Percentiles rank a stretch among this genome's conserved stretches.
Conservation (phyloP, 37 sponge, comb jelly and placozoan species). For the Chondrilla cf. caribensis region DNA sequence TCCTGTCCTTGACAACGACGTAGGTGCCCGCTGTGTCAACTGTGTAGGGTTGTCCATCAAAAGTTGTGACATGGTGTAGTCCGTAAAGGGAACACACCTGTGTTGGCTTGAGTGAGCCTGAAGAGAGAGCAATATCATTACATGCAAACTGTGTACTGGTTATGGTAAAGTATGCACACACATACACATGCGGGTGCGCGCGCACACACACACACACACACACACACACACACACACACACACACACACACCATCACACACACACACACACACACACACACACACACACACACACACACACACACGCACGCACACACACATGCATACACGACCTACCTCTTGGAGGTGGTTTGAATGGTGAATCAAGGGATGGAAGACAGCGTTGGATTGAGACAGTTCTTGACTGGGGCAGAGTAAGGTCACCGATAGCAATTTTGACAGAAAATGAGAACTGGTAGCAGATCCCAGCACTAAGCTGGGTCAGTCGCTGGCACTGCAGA, state of each 20-base stretch:
- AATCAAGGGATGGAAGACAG: neutral
- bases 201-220: no score
- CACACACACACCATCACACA: no score
- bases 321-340: constrained; percentile 1
- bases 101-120: neutral
- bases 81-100: neutral
- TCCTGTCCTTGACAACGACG: neutral
- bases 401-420: neutral
- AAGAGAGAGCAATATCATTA: no score
- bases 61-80: neutral
- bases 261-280: no score
- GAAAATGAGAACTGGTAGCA: neutral
- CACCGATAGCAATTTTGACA: neutral
- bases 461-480: neutral
- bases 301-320: neutral
- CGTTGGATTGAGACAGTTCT: neutral
- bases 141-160: no score
- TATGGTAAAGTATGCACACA: no score
- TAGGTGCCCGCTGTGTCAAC: neutral
- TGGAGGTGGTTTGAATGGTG: neutral
- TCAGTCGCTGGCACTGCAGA: neutral
- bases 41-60: neutral
- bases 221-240: no score
- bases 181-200: no score
- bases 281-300: no score